Evolutionary conservation across 2,113 vertebrate genomes (phyloP).

Genomic region (Empidonax alnorum): DNA sequence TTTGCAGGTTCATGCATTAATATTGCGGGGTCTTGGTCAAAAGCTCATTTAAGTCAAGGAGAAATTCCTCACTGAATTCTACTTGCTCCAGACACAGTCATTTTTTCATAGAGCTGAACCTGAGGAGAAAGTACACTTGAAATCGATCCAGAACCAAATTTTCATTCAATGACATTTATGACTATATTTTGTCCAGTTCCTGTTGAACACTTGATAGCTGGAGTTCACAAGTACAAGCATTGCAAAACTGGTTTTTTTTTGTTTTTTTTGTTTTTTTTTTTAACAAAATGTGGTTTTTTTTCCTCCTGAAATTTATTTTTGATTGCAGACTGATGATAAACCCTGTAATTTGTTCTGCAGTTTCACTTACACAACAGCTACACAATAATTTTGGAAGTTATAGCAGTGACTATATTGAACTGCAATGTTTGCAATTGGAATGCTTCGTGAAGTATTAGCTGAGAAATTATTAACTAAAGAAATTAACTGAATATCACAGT

Average conservation of each 20-base stretch:
- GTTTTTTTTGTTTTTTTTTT: not conserved
- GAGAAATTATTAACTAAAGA: slow-evolving; percentile 35
- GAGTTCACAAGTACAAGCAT: not conserved
- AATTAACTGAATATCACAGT: slow-evolving; percentile 36
- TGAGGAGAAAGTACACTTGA: slow-evolving; percentile 11
- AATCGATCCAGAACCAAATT: slow-evolving; percentile 40
- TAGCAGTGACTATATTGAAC: not conserved
- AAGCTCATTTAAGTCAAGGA: slow-evolving; percentile 54
- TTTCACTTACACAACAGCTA: slow-evolving; percentile 27
- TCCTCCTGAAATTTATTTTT: not conserved
- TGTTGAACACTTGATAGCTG: not conserved
- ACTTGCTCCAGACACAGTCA: slow-evolving; percentile 14
- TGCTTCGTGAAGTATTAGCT: slow-evolving; percentile 7
- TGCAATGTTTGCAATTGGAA: not conserved
- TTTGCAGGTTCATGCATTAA: slow-evolving; percentile 58
- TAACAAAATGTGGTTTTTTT: not conserved
- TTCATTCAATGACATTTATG: slow-evolving; percentile 25
- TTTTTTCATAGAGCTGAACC: slow-evolving; percentile 22
- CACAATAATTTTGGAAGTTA: slow-evolving; percentile 18
- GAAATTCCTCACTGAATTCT: slow-evolving; percentile 44
- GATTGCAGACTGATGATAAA: slow-evolving; percentile 21
- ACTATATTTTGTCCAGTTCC: slow-evolving; percentile 18
- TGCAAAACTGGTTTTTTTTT: not conserved
- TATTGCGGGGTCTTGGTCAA: slow-evolving; percentile 33
- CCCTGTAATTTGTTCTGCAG: slow-evolving; percentile 10